Evolutionary conservation across 2,113 vertebrate genomes (phyloP).

Genomic region (Anas platyrhynchos): DNA sequence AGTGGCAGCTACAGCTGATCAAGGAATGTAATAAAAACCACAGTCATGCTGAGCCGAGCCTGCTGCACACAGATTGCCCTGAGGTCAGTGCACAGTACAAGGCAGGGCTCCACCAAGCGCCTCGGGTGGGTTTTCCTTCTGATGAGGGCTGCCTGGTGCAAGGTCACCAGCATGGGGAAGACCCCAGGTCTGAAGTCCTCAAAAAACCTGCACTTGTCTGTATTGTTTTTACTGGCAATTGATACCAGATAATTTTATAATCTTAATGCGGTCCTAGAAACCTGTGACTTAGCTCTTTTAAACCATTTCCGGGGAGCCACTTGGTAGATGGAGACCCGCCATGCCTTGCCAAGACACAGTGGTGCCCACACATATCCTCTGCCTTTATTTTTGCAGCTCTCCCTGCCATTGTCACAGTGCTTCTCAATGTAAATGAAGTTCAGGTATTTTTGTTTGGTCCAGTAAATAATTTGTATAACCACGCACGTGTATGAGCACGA

Average conservation of each 20-base stretch:
- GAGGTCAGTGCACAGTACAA: background rate
- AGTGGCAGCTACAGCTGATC: background rate
- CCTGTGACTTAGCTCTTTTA: background rate
- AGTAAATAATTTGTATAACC: background rate
- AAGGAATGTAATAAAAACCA: background rate
- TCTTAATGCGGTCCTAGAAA: background rate
- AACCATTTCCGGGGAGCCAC: background rate
- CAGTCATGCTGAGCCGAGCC: background rate
- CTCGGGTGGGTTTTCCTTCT: fast-evolving
- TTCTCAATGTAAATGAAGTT: background rate
- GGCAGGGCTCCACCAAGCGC: background rate
- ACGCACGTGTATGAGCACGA: no score
- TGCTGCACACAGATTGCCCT: background rate
- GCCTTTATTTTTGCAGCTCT: background rate
- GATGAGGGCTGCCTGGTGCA: background rate
- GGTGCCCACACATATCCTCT: background rate
- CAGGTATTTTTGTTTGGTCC: background rate
- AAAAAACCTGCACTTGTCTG: background rate
- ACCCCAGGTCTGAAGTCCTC: background rate
- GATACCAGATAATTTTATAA: background rate
- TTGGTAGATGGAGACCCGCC: background rate
- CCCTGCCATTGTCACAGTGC: background rate
- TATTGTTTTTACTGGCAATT: background rate
- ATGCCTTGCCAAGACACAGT: background rate
- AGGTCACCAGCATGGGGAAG: fast-evolving